Conservation (phyloP, 2,797 vertebrate genomes). For the Cercopithecus petaurista region DNA sequence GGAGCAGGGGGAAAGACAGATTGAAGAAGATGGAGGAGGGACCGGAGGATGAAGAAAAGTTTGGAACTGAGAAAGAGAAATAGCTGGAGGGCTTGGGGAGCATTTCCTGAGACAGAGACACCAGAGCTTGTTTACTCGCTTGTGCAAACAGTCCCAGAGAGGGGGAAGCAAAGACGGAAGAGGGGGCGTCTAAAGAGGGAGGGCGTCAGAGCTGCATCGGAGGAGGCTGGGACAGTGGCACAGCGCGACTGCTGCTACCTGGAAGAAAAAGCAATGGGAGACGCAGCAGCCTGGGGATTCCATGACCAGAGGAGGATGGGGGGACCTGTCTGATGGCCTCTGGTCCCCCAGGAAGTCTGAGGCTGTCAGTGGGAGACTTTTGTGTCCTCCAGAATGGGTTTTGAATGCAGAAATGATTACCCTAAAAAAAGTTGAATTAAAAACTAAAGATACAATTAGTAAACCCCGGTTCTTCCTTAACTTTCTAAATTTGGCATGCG, state of each 20-base stretch:
- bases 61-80: not conserved
- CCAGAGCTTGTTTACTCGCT: not conserved
- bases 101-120: not conserved
- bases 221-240: rapidly evolving
- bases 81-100: not conserved
- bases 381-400: not conserved
- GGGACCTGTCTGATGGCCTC: not conserved
- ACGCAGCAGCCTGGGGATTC: not conserved
- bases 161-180: too few species aligned
- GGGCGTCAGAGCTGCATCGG: not conserved
- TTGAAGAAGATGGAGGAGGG: not conserved
- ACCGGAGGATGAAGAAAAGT: not conserved
- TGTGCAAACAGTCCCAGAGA: too few species aligned
- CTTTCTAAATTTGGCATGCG: not conserved
- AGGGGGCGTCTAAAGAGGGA: not conserved
- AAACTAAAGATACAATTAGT: not conserved
- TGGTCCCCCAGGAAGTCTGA: not conserved
- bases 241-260: not conserved
- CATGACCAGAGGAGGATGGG: not conserved
- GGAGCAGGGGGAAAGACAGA: not conserved
- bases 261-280: not conserved
- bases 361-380: not conserved
- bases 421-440: not conserved
- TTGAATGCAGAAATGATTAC: not conserved
- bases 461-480: not conserved